Percentiles rank a stretch among this genome's conserved stretches.
Conservation (phyloP, 2,113 vertebrate genomes). For the Pitta sordida region DNA sequence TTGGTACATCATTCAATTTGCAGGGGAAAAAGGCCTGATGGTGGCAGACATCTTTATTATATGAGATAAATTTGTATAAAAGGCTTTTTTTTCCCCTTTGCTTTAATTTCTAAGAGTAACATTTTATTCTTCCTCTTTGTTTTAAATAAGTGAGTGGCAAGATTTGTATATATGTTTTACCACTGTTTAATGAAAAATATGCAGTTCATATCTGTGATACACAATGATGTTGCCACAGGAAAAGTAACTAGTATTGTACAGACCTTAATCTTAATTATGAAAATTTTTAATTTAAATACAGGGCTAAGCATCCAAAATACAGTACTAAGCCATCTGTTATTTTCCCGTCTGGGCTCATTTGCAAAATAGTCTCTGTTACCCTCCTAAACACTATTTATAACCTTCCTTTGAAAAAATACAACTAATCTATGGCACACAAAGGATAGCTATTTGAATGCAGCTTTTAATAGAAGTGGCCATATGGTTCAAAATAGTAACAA, state of each 20-base stretch:
- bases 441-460: conserved; percentile 73
- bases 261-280: conserved; percentile 77
- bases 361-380: conserved; percentile 75
- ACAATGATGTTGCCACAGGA: conserved; percentile 60
- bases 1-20: conserved; percentile 17
- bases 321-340: conserved; percentile 78
- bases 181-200: conserved; percentile 59
- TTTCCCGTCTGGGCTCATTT: conserved; percentile 82
- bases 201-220: conserved; percentile 59
- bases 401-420: conserved; percentile 76
- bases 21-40: conserved; percentile 40
- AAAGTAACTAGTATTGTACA: conserved; percentile 72
- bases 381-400: conserved; percentile 74
- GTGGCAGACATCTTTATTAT: conserved; percentile 34
- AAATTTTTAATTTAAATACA: conserved; percentile 83
- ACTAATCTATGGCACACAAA: conserved; percentile 69
- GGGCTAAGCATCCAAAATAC: conserved; percentile 75
- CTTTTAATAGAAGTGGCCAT: conserved; percentile 72
- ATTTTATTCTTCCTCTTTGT: conserved; percentile 52
- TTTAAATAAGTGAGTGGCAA: conserved; percentile 33
- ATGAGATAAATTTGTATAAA: neutral
- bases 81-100: conserved; percentile 30
- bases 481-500: conserved; percentile 65
- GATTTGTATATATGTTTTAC: conserved; percentile 63
- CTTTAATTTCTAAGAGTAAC: conserved; percentile 13